Percentiles rank a stretch among this genome's conserved stretches.
Conservation (phyloP, 2,797 vertebrate species). For the Onychomys arenicola region DNA sequence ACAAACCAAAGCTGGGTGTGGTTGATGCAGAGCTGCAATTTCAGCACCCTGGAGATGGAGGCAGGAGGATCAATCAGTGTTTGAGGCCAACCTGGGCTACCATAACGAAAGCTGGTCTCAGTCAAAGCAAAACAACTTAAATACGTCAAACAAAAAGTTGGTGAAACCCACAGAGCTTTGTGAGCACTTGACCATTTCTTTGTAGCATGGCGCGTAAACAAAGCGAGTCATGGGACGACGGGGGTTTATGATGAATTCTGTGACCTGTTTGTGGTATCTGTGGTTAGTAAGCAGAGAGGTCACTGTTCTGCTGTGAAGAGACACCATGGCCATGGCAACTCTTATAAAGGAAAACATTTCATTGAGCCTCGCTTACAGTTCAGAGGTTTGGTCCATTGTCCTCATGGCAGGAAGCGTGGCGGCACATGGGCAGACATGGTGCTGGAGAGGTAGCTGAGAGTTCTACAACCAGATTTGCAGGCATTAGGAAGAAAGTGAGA, state of each 20-base stretch:
- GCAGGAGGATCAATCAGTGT: not conserved
- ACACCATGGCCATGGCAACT: too few species aligned
- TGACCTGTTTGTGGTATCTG: not conserved
- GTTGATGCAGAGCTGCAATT: not conserved
- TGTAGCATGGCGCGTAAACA: not conserved
- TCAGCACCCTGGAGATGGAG: not conserved
- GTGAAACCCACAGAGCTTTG: not conserved
- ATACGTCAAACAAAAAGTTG: not conserved
- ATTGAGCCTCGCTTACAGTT: too few species aligned
- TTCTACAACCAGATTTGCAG: too few species aligned
- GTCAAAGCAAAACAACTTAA: not conserved
- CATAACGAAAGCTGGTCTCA: not conserved
- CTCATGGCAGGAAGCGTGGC: too few species aligned
- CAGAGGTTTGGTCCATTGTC: too few species aligned
- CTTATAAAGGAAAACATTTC: too few species aligned
- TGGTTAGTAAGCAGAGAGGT: not conserved
- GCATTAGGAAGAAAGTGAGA: too few species aligned
- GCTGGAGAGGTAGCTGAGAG: too few species aligned
- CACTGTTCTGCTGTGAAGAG: too few species aligned
- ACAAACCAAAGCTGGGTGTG: not conserved
- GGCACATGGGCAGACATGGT: too few species aligned
- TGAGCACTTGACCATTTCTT: not conserved
- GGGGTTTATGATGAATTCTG: not conserved
- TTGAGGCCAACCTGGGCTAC: not conserved
- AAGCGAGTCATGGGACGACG: not conserved